Evolutionary conservation across 1,140 invertebrate genomes (phyloP).

Genomic region (Ceratosolen fusciceps): DNA sequence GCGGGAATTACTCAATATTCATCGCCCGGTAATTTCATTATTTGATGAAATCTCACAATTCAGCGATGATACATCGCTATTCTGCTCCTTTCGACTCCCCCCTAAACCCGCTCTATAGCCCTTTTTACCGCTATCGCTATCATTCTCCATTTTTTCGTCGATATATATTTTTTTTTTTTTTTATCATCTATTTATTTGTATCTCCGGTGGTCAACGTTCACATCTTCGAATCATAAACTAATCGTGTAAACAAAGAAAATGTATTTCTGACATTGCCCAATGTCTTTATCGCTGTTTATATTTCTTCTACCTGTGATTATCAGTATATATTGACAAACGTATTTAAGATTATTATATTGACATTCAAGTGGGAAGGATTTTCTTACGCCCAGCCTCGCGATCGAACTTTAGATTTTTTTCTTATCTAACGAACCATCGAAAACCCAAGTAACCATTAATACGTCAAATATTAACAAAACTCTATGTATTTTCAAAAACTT

Average conservation of each 20-base stretch:
- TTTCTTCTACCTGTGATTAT: background rate
- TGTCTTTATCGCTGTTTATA: background rate
- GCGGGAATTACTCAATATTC: too few relatives aligned
- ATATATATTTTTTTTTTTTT: background rate
- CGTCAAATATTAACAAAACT: too few relatives aligned
- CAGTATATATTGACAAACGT: background rate
- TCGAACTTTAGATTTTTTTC: background rate
- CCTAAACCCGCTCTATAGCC: too few relatives aligned
- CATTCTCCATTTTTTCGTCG: background rate
- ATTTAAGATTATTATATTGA: constrained; percentile 11
- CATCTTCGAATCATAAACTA: background rate
- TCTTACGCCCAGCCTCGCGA: background rate
- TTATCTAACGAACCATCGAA: too few relatives aligned
- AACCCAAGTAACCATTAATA: too few relatives aligned
- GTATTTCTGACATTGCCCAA: background rate
- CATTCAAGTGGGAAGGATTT: background rate
- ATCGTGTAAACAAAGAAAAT: background rate
- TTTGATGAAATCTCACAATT: too few relatives aligned
- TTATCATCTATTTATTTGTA: background rate
- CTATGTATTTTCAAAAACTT: too few relatives aligned
- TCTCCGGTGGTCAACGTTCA: background rate
- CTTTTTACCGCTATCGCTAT: background rate
- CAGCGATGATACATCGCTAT: too few relatives aligned
- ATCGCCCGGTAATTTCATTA: too few relatives aligned
- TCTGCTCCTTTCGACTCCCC: too few relatives aligned